Base-by-base conservation (phyloP, 2,113 vertebrate species). In the Phaethon lepturus region DNA sequence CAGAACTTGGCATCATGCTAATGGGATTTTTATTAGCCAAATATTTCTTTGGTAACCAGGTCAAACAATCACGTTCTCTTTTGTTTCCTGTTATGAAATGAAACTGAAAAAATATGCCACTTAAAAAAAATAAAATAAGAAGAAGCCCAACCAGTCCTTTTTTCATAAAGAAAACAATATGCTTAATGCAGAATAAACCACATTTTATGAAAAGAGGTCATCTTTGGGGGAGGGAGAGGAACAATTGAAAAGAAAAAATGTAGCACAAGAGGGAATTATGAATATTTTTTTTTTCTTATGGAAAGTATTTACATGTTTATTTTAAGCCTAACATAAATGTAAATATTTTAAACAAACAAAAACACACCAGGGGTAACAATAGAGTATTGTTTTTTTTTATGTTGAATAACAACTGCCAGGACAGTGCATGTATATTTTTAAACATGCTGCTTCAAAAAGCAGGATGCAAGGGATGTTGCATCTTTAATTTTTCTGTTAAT, bases 401-500 rank as follows among this genome's bases (percentile, higher is more conserved):
- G 94, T 95, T 96, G 95, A 92, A 94, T 93, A 93, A 94, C 91
- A 95, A 95, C 86, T 98, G 92, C 96, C 96, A 97, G 97, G 92
- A 97, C 94, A 94, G 96, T 90, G 95, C 97, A 93, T 93, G 97
- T 97, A 95, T 98, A 98, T 98, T 98, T 98, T 98, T 96, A 98
- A 98, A 97, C 97, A 96, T 44, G 78, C 93, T 98, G 97, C 95
- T 98, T 98, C 98, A 97, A 97, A 98, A 98, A 98, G 97, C 97
- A 97, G 98, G 97, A 98, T 98, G 97, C 94, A 96, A 78, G 93
- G 96, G 97, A 97, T 98, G 98, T 97, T 98, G 98, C 98, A 98
- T 98, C 98, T 98, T 98, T 98, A 98, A 98, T 98, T 98, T 98
- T 98, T 97, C 97, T 98, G 98, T 98, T 98, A 98, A 98, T 98